Evolutionary conservation across 2,888 invertebrate genomes (phyloP), one percentile per base, ranked within the genome.

Genomic region (Chrysolina haemoptera): DNA sequence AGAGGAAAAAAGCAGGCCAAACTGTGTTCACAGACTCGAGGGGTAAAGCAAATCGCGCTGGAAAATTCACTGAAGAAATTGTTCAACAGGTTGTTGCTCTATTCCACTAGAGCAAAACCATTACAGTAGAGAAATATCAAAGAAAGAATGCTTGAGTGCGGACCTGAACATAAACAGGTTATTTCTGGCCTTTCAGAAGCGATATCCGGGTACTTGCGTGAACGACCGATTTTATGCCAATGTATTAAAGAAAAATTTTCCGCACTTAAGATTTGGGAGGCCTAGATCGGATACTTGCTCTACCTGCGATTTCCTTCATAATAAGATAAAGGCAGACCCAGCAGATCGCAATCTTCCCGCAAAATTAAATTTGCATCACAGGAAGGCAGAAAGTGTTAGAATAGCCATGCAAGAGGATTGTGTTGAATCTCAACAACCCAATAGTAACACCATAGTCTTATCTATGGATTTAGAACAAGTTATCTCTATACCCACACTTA

Each of bases 381-480:
- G 68, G 67, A 76, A 77, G 68, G 72, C 69, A 50, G 50, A 50
- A 50, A 74, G 50, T 75, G 77, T 77, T 41, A 68, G 70, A 14
- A 55, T 50, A 12, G 43, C 53, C 35, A 76, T 79, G 76, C 78
- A n/a, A n/a, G n/a, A n/a, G n/a, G n/a, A n/a, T n/a, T n/a, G n/a
- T n/a, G n/a, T n/a, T n/a, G n/a, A n/a, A n/a, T n/a, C n/a, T n/a
- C n/a, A n/a, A n/a, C n/a, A n/a, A n/a, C n/a, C n/a, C n/a, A n/a
- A n/a, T n/a, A n/a, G n/a, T n/a, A n/a, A n/a, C n/a, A n/a, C n/a
- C n/a, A n/a, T n/a, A n/a, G n/a, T n/a, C n/a, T n/a, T n/a, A 27
- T 77, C 81, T 20, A 78, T 84, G 74, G 83, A 84, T 75, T 75
- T 84, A 66, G 80, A 85, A 75, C 81, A 84, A 76, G 83, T 83